Evolutionary conservation across 2,888 invertebrate genomes (phyloP).

Genomic region (Leptinotarsa haldemani): DNA sequence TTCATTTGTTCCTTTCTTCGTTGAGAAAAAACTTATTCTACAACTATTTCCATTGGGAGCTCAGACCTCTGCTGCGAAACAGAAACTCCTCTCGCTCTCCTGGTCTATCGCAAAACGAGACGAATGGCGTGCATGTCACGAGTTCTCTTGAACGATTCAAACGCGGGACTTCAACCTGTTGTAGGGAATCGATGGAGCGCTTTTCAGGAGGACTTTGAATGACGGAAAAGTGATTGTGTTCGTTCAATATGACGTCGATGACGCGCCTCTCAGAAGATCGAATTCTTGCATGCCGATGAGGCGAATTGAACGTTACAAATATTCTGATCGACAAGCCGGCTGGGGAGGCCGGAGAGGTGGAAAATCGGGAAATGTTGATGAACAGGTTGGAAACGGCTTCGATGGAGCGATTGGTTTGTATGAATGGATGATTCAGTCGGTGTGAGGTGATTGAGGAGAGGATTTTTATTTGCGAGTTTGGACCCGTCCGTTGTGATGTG

Average conservation of each 20-base stretch:
- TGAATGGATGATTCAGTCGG: no score
- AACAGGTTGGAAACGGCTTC: no score
- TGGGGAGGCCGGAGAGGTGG: background rate
- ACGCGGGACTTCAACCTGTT: conserved; percentile 22
- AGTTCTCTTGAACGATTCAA: conserved; percentile 21
- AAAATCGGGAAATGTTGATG: background rate
- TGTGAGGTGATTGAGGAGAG: no score
- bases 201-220: conserved; percentile 12
- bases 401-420: no score
- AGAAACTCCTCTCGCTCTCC: background rate
- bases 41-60: no score
- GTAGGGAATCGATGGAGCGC: conserved; percentile 12
- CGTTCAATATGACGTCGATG: conserved; percentile 5
- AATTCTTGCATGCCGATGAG: conserved; percentile 9
- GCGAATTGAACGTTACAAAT: conserved; percentile 18
- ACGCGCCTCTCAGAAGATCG: background rate
- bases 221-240: conserved; percentile 17
- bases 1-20: no score
- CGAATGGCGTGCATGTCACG: conserved; percentile 5
- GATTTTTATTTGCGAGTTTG: no score
- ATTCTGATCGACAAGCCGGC: background rate
- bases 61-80: background rate
- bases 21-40: no score
- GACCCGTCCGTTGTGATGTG: no score
- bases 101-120: conserved; percentile 1